A percentile compares a stretch with the other conserved stretches of the same genome.
Conservation (phyloP, 2,113 vertebrate species). For the Prionailurus bengalensis region DNA sequence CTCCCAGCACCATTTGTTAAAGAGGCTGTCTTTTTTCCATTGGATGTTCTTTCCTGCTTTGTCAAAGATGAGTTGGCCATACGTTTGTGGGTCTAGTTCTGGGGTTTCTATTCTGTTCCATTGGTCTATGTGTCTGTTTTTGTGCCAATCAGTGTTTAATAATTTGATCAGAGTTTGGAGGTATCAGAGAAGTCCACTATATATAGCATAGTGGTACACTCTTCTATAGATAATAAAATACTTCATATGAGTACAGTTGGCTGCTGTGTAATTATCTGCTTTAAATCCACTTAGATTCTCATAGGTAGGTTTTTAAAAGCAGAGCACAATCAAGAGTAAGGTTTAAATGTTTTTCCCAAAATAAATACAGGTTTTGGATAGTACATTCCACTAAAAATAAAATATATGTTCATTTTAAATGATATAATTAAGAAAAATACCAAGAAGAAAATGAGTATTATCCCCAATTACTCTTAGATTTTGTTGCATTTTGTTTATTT, state of each 20-base stretch:
- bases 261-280: not conserved
- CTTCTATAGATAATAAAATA: not conserved
- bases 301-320: not conserved
- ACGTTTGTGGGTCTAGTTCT: too few species aligned
- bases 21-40: too few species aligned
- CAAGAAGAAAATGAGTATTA: not conserved
- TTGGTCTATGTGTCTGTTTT: too few species aligned
- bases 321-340: not conserved
- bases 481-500: not conserved
- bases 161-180: not conserved
- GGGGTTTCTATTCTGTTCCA: too few species aligned
- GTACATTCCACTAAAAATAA: not conserved
- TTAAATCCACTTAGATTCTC: conserved; percentile 4
- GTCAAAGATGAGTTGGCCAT: too few species aligned
- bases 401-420: not conserved
- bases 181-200: not conserved
- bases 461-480: not conserved
- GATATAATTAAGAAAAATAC: not conserved
- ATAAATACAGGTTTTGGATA: not conserved
- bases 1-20: too few species aligned
- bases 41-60: too few species aligned
- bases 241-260: not conserved
- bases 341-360: not conserved
- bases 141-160: not conserved
- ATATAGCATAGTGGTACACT: too few species aligned